Conservation (phyloP, 1,140 invertebrate species). For the Diorhabda carinulata region DNA sequence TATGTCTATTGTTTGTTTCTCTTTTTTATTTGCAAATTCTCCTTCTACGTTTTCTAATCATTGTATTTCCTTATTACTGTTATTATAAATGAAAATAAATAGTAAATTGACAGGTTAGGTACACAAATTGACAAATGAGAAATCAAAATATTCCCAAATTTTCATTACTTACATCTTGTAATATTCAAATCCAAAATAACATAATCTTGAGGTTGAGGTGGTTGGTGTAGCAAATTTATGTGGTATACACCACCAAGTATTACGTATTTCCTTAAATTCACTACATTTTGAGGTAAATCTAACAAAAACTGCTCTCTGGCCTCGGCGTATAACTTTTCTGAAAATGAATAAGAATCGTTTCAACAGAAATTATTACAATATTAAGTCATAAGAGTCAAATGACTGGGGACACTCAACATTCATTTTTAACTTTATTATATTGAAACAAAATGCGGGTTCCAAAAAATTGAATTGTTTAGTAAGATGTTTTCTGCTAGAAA, state of each 20-base stretch:
- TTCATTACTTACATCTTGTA: constrained; percentile 47
- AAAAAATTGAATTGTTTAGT: too few species aligned
- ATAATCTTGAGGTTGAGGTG: constrained; percentile 59
- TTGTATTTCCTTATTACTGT: too few species aligned
- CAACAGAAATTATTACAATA: constrained; percentile 1
- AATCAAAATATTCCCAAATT: too few species aligned
- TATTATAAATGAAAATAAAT: too few species aligned
- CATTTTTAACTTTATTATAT: too few species aligned
- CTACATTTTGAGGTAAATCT: constrained; percentile 49
- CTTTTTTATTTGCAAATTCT: too few species aligned
- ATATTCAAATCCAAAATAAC: constrained; percentile 46
- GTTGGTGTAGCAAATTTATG: constrained; percentile 62
- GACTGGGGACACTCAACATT: neutral
- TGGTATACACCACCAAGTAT: constrained; percentile 64
- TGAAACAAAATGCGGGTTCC: too few species aligned
- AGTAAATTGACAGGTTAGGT: too few species aligned
- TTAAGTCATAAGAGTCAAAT: neutral
- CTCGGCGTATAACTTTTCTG: constrained; percentile 45
- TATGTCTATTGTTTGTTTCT: too few species aligned
- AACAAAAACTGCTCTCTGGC: constrained; percentile 38
- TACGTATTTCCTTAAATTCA: constrained; percentile 63
- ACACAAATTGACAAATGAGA: too few species aligned
- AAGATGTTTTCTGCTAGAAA: too few species aligned
- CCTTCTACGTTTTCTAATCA: too few species aligned
- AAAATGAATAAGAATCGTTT: constrained; percentile 5